Conservation (phyloP, 2,888 invertebrate genomes). For the Sisyra terminalis region DNA sequence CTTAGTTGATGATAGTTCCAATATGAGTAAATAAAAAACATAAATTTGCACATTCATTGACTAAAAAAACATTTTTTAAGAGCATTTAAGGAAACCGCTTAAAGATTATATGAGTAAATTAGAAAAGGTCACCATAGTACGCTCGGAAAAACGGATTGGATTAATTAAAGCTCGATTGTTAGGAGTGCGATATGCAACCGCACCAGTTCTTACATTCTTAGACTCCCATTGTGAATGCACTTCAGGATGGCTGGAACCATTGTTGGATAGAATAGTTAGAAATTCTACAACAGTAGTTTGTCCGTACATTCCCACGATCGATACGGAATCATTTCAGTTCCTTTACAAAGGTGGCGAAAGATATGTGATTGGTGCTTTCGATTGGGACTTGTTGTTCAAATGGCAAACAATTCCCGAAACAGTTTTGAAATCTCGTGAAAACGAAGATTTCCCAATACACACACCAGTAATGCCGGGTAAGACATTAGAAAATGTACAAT, state of each 20-base stretch:
- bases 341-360: constrained; percentile 73
- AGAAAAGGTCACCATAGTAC: constrained; percentile 82
- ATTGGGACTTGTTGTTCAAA: constrained; percentile 93
- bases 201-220: constrained; percentile 84
- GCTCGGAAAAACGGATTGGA: constrained; percentile 84
- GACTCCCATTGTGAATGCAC: constrained; percentile 99
- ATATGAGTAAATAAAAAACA: constrained; percentile 59
- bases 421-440: constrained; percentile 70
- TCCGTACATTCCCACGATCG: constrained; percentile 91
- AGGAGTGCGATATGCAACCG: constrained; percentile 72
- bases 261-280: constrained; percentile 73
- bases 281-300: constrained; percentile 82
- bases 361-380: constrained; percentile 83
- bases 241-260: constrained; percentile 86
- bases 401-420: constrained; percentile 97
- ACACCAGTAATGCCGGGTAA: constrained; percentile 95
- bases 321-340: constrained; percentile 84
- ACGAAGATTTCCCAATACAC: constrained; percentile 83
- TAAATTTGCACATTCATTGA: not conserved
- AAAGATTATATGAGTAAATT: constrained; percentile 84
- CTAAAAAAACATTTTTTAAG: constrained; percentile 29
- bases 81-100: constrained; percentile 78
- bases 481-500: too few relatives aligned
- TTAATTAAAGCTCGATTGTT: constrained; percentile 85
- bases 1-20: constrained; percentile 92